These are phyloP conservation scores for Callyntrura sp. DNA, from an alignment of 2,888 invertebrate species.

Conservation along the genomic window DNA sequence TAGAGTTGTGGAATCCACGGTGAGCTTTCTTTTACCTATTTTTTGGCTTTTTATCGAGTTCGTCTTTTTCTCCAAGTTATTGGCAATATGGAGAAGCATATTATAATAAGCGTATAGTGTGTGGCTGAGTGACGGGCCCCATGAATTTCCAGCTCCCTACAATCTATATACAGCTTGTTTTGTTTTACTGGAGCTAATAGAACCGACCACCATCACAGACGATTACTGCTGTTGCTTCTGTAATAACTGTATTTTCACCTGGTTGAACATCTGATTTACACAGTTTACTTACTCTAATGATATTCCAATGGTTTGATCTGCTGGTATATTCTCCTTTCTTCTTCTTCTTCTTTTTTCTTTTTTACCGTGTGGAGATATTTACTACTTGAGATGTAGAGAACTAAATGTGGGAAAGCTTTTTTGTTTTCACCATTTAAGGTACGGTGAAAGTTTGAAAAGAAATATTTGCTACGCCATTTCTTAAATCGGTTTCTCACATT, in stretches of 20 bases:
- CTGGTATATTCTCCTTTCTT: background rate
- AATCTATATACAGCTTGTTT: constrained; percentile 18
- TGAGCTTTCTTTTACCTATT: background rate
- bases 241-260: constrained; percentile 58
- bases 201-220: background rate
- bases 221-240: constrained; percentile 19
- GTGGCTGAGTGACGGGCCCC: constrained; percentile 40
- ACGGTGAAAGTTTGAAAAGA: background rate
- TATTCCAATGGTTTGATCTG: background rate
- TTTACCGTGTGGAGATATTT: too few relatives aligned
- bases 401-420: background rate
- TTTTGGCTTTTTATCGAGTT: background rate
- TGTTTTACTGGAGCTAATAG: constrained; percentile 9
- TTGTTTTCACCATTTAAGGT: background rate
- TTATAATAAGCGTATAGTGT: background rate
- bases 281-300: constrained; percentile 53
- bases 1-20: background rate
- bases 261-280: constrained; percentile 54
- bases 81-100: constrained; percentile 12
- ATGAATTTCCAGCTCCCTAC: constrained; percentile 38
- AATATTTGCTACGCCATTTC: constrained; percentile 31
- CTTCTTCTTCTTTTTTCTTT: too few relatives aligned
- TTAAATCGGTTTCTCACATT: constrained; percentile 5
- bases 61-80: constrained; percentile 30
- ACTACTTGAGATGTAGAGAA: too few relatives aligned